Evolutionary conservation across 2,888 invertebrate species (phyloP).

Genomic region (Herminia tarsipennalis): DNA sequence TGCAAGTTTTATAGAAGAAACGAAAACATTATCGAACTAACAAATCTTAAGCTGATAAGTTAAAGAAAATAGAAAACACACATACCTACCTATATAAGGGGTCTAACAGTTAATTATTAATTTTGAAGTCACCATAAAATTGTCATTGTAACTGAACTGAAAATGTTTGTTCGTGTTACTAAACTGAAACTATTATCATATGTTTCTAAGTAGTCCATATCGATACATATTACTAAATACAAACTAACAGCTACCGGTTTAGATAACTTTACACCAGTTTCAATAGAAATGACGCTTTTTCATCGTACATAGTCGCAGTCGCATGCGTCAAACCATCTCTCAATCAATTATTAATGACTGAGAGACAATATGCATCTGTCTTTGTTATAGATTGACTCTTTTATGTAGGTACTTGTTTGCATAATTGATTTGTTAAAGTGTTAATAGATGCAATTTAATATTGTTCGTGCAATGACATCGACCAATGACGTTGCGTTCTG

Average conservation of each 20-base stretch:
- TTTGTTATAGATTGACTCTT: constrained; percentile 5
- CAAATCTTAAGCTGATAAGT: no score
- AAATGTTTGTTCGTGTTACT: not conserved
- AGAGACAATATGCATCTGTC: constrained; percentile 8
- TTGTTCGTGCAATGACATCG: no score
- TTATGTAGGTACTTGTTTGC: no score
- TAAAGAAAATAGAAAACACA: no score
- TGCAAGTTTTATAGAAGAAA: not conserved
- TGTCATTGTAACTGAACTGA: no score
- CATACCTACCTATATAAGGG: no score
- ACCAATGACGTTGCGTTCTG: no score
- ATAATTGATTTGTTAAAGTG: no score
- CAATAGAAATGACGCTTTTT: constrained; percentile 27
- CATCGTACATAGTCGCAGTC: constrained; percentile 10
- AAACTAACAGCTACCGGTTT: constrained; percentile 20
- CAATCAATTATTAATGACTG: constrained; percentile 10
- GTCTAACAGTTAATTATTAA: no score
- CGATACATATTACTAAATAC: not conserved
- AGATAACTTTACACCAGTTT: constrained; percentile 13
- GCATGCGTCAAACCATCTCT: constrained; percentile 18
- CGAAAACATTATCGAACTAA: no score
- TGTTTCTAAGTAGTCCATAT: not conserved
- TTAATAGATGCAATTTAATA: no score
- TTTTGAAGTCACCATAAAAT: no score
- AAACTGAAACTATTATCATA: not conserved